Evolutionary conservation across 2,888 invertebrate genomes (phyloP), one percentile per base, ranked within the genome.

Genomic region (Pyrochroa serraticornis): DNA sequence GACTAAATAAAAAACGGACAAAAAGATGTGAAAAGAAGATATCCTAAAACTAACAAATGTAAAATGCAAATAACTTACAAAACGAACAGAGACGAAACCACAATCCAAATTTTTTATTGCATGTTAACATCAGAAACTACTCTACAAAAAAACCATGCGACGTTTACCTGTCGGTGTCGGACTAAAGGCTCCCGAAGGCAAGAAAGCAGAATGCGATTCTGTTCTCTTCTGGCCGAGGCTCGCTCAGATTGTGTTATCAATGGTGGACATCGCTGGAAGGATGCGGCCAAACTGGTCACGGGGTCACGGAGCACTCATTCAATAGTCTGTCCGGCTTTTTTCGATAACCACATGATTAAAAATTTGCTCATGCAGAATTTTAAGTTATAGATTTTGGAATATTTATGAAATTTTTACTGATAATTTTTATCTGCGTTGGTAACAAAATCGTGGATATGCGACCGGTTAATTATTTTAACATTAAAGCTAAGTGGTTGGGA

Each of bases 51-150:
- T 69, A 71, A 70, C 70, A 73, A 74, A 75, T 72, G 73, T 74
- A 69, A 75, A 75, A 76, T 75, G 76, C 75, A 75, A 77, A 77
- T 75, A 72, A 71, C 68, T 66, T 70, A 71, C 74, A 70, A 71
- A 74, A 67, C 71, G 69, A 67, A 68, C 67, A 63, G 58, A 48
- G 66, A 58, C 64, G 64, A 69, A 69, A 71, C 71, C 72, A 65
- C 69, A 71, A 65, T 68, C 70, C 63, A 70, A 71, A 69, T 72
- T 72, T 73, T 75, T 76, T 76, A 76, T 75, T 73, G 74, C 75
- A 72, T 76, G 75, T 76, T 75, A 76, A 76, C 76, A 76, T 75
- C 75, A 72, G 71, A 75, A 75, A 74, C 76, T 75, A 73, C 74
- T 74, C 69, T 64, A 72, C 71, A 71, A 73, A 74, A 71, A 71